Conservation (phyloP, 2,113 vertebrate genomes). For the Callospermophilus lateralis region DNA sequence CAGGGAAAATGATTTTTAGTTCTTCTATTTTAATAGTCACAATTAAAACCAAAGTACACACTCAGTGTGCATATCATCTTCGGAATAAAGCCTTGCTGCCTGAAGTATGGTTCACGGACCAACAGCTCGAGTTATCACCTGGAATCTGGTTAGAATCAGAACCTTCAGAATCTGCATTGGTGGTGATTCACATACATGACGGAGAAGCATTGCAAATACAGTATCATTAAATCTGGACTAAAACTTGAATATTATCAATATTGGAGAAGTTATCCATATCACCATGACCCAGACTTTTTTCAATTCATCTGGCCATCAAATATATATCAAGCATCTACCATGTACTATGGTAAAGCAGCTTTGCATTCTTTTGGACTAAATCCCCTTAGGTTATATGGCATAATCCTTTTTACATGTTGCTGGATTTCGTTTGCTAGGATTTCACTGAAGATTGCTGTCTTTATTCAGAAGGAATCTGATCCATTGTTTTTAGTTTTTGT, state of each 20-base stretch:
- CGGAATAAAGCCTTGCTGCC: not conserved
- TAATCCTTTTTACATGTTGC: not conserved
- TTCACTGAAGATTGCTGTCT: not conserved
- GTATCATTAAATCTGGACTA: not conserved
- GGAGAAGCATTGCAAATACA: not conserved
- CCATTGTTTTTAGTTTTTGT: not conserved
- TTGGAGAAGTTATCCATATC: not conserved
- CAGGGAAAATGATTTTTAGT: not conserved
- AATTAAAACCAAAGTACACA: not conserved
- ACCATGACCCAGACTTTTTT: not conserved
- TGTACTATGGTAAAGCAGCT: not conserved
- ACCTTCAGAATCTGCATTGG: not conserved
- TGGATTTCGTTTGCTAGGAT: not conserved
- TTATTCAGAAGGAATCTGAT: not conserved
- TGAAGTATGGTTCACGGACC: not conserved
- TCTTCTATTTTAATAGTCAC: not conserved
- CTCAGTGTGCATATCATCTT: not conserved
- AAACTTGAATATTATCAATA: conserved; percentile 18
- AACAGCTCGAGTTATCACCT: not conserved
- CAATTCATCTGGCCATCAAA: not conserved
- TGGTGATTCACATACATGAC: not conserved
- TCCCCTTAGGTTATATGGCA: not conserved
- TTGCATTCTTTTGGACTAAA: not conserved
- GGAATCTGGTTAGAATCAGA: not conserved
- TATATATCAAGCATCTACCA: not conserved